Evolutionary conservation across 2,113 vertebrate genomes (phyloP), one percentile per base, ranked within the genome.

Genomic region (Nesogale talazaci): DNA sequence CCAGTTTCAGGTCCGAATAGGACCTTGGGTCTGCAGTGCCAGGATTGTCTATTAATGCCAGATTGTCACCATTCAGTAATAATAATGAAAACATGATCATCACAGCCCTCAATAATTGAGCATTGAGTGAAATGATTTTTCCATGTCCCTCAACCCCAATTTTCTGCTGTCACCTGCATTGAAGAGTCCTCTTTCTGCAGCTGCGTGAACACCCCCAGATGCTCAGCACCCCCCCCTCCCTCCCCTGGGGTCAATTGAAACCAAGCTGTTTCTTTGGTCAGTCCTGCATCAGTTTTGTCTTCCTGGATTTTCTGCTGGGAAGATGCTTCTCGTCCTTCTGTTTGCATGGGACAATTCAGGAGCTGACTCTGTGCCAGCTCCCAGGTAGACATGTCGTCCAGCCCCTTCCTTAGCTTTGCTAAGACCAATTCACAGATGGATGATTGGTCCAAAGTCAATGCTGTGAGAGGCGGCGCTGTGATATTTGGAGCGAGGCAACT

Each of bases 241-340:
- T 52, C 16, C 46, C n/a, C 46, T 63, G 59, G 4, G 3, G 31
- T 20, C 4, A 8, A 3, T 0, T 22, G 6, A n/a, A n/a, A n/a
- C 36, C 8, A 0, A 42, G 40, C 67, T n/a, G 2, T 12, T 72
- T 36, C 34, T 59, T 31, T 74, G 69, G 22, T 69, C 72, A n/a
- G 3, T 23, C 29, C 29, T 1, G 0, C 0, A 11, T 19, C 0
- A 6, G 3, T 1, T 74, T 29, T 6, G 19, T 79, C 4, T 81
- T 83, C 56, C 22, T 46, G 15, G 29, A 52, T 34, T 31, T 46
- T 31, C 59, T 52, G 34, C 15, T 34, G 56, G 29, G 31, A 79
- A 61, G 19, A 16, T 2, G 36, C 29, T 34, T 36, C 36, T 40
- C 34, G 0, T 6, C 29, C 42, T 65, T 72, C 61, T 34, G 36